phyloP scores from a whole-genome alignment of 2,797 vertebrate genomes.

The Catharus ustulatus region DNA sequence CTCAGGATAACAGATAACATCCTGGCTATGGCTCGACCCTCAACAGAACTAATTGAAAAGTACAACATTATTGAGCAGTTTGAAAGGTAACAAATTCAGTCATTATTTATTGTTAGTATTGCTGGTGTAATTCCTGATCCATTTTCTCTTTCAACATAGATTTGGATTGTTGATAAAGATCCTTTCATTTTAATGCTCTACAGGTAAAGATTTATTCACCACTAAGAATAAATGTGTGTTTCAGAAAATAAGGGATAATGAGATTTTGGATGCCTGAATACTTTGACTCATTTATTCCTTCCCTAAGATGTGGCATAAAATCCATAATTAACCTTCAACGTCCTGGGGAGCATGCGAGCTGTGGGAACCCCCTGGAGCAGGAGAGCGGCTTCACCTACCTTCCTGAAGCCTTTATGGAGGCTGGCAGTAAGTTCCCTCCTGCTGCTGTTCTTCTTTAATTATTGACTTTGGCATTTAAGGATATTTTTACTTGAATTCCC shows the following conservation, averaged over 20 bases:
- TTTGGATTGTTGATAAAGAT: slow-evolving; percentile 38
- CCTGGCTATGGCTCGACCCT: slow-evolving; percentile 95
- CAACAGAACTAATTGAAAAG: slow-evolving; percentile 92
- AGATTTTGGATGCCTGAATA: slow-evolving; percentile 32
- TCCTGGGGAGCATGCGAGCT: slow-evolving; percentile 96
- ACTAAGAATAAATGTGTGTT: slow-evolving; percentile 20
- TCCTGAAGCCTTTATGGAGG: slow-evolving; percentile 95
- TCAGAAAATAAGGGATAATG: slow-evolving; percentile 1
- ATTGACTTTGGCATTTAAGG: slow-evolving; percentile 41
- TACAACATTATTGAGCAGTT: slow-evolving; percentile 93
- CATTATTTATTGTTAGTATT: neutral
- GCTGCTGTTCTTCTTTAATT: slow-evolving; percentile 62
- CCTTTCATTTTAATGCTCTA: slow-evolving; percentile 41
- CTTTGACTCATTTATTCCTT: slow-evolving; percentile 56
- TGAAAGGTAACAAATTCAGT: slow-evolving; percentile 79
- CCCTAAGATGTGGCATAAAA: slow-evolving; percentile 87
- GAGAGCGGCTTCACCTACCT: slow-evolving; percentile 95
- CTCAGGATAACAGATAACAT: slow-evolving; percentile 94
- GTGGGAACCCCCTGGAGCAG: slow-evolving; percentile 90
- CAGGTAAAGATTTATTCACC: slow-evolving; percentile 43
- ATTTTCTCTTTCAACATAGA: slow-evolving; percentile 26
- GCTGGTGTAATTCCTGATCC: neutral
- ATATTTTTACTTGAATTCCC: slow-evolving; percentile 20
- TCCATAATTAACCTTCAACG: slow-evolving; percentile 97
- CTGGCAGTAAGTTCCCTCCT: slow-evolving; percentile 87